Conservation (phyloP, 2,797 vertebrate genomes). For the Enteromius thamalakanensis region DNA sequence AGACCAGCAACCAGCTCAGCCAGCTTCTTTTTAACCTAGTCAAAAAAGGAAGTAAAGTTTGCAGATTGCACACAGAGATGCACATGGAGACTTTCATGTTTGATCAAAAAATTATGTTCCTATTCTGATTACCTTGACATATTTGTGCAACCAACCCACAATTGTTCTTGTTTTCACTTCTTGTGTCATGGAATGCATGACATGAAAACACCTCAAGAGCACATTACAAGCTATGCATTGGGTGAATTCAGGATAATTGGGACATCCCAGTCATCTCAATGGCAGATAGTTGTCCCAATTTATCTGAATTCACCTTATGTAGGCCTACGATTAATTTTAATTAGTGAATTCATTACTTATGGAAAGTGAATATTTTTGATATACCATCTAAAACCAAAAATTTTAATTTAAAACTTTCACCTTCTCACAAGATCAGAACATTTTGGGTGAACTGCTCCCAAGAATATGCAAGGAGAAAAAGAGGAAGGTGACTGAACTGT, state of each 20-base stretch:
- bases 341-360: not conserved
- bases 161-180: not conserved
- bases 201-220: too few species aligned
- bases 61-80: not conserved
- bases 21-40: conserved; percentile 59
- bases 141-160: not conserved
- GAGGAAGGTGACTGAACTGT: conserved; percentile 36
- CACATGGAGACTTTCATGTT: not conserved
- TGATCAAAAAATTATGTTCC: too few species aligned
- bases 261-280: too few species aligned
- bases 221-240: too few species aligned
- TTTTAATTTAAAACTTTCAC: not conserved
- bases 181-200: too few species aligned
- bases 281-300: too few species aligned
- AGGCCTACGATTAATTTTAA: not conserved
- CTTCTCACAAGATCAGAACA: not conserved
- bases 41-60: not conserved
- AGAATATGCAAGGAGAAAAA: not conserved
- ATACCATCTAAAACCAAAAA: not conserved
- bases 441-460: not conserved
- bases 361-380: not conserved
- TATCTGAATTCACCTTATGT: too few species aligned
- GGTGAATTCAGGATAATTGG: too few species aligned
- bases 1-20: conserved; percentile 58
- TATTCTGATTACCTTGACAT: not conserved